A percentile compares a stretch with the other conserved stretches of the same genome.
Evolutionary conservation across 2,113 vertebrate genomes (phyloP).

Genomic region (Halcyon senegalensis): DNA sequence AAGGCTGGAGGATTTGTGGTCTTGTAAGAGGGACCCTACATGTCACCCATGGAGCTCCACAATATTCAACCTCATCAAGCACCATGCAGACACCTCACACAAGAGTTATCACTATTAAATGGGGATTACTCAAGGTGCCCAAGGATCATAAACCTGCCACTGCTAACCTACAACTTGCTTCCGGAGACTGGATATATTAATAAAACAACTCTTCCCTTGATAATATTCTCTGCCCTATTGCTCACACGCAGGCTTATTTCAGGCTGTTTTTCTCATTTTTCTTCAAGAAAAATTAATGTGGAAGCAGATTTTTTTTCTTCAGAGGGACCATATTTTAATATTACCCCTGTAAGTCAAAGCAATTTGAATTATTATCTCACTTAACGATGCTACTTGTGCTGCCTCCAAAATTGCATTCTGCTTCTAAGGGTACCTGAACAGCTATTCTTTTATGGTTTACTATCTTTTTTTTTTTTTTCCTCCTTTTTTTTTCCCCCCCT

Average conservation of each 20-base stretch:
- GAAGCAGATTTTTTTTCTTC: not conserved
- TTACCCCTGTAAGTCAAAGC: not conserved
- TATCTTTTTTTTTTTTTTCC: no score
- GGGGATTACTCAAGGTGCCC: not conserved
- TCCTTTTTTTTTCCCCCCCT: no score
- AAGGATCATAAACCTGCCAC: not conserved
- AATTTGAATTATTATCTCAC: not conserved
- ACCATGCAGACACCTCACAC: fast-evolving
- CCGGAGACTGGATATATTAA: not conserved
- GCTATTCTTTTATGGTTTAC: not conserved
- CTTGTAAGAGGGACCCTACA: fast-evolving
- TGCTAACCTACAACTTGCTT: not conserved
- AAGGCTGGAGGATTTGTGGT: not conserved
- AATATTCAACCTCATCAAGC: not conserved
- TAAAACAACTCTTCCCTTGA: not conserved
- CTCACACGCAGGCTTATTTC: not conserved
- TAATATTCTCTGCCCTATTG: not conserved
- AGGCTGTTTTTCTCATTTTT: not conserved
- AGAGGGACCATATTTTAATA: not conserved
- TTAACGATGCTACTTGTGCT: not conserved
- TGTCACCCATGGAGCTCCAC: not conserved
- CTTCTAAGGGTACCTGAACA: not conserved
- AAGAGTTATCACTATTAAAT: not conserved
- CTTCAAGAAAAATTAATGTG: not conserved
- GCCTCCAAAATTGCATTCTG: not conserved